Conservation (phyloP, 2,113 vertebrate genomes). For the Glaucidium brasilianum region DNA sequence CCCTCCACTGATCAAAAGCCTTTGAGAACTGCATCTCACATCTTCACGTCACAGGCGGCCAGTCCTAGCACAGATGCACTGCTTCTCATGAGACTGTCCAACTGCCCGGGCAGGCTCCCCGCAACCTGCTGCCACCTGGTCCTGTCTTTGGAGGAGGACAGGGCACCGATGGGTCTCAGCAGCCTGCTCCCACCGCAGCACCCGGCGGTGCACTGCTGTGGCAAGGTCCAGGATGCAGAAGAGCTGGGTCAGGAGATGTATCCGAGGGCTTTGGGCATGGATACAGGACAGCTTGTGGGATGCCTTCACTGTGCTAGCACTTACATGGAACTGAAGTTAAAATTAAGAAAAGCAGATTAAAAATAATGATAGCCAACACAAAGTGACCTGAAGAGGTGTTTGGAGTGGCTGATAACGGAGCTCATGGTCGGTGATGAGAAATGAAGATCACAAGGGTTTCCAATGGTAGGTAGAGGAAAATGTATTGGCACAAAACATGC, state of each 20-base stretch:
- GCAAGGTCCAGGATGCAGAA: not conserved
- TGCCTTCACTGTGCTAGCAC: not conserved
- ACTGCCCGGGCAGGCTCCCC: not conserved
- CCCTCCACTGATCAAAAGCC: constrained; percentile 51
- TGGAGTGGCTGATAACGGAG: constrained; percentile 1
- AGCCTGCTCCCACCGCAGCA: not conserved
- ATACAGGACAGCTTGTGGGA: not conserved
- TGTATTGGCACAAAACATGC: not conserved
- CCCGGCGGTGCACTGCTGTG: not conserved
- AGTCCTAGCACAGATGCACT: constrained; percentile 11
- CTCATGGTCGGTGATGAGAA: not conserved
- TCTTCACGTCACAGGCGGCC: constrained; percentile 3
- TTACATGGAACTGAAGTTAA: not conserved
- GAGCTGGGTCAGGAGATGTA: not conserved
- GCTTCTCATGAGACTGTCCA: not conserved
- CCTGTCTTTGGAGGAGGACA: constrained; percentile 20
- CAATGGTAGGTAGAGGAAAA: constrained; percentile 16
- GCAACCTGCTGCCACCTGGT: constrained; percentile 11
- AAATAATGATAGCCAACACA: not conserved
- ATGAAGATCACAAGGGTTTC: not conserved
- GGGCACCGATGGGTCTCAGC: not conserved
- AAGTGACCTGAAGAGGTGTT: not conserved
- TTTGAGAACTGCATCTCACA: constrained; percentile 47
- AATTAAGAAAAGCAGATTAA: constrained; percentile 13
- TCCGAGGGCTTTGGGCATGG: not conserved